A percentile compares a stretch with the other conserved stretches of the same genome.
Conservation (phyloP, 2,888 invertebrate genomes). For the Acleris sparsana region DNA sequence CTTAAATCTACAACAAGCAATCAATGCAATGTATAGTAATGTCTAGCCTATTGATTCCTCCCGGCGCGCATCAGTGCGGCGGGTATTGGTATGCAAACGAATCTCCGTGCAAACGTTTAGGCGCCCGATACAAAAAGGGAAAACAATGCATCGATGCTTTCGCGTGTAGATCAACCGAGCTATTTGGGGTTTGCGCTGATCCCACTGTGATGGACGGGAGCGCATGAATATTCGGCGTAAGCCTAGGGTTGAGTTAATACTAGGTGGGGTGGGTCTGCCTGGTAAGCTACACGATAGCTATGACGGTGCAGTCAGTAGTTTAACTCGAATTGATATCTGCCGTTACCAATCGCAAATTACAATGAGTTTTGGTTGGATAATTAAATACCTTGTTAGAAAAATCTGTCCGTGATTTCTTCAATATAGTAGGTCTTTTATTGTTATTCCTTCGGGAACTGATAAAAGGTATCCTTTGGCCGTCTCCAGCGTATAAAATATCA, state of each 20-base stretch:
- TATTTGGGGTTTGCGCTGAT: conserved; percentile 34
- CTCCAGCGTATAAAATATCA: too few relatives aligned
- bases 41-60: conserved; percentile 13
- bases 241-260: conserved; percentile 27
- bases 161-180: conserved; percentile 31
- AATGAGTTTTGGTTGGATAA: too few relatives aligned
- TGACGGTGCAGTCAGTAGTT: too few relatives aligned
- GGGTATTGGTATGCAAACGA: conserved; percentile 34
- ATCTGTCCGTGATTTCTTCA: too few relatives aligned
- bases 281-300: too few relatives aligned
- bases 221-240: conserved; percentile 29
- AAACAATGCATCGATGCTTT: conserved; percentile 30
- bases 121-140: conserved; percentile 25
- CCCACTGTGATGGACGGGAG: conserved; percentile 34
- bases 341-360: too few relatives aligned
- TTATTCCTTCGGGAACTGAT: too few relatives aligned
- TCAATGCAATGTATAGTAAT: background rate
- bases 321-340: too few relatives aligned
- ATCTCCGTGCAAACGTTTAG: conserved; percentile 30
- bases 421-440: too few relatives aligned
- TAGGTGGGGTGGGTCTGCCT: background rate
- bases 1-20: background rate
- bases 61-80: conserved; percentile 17
- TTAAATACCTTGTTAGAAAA: too few relatives aligned
- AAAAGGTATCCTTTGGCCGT: too few relatives aligned